Conservation (phyloP, 2,888 invertebrate genomes). For the Boloria euphrosyne region DNA sequence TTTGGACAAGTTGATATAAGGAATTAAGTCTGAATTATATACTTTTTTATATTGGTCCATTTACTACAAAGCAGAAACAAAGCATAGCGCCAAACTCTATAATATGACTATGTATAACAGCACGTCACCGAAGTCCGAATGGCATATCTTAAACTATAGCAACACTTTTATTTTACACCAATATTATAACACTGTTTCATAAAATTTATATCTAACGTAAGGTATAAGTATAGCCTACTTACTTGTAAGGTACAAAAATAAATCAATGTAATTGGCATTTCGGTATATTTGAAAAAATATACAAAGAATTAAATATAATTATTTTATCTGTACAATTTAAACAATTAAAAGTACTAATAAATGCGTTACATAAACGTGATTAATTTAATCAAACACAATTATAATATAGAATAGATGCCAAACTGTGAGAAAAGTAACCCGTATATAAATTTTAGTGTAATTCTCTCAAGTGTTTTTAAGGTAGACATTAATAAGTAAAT, state of each 20-base stretch:
- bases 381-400: slow-evolving; percentile 32
- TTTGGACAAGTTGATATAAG: too few species aligned
- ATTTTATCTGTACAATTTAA: slow-evolving; percentile 75
- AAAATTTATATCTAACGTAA: too few species aligned
- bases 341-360: slow-evolving; percentile 68
- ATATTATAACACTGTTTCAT: too few species aligned
- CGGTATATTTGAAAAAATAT: slow-evolving; percentile 78
- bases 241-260: slow-evolving; percentile 14
- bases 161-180: too few species aligned
- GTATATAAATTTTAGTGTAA: slow-evolving; percentile 46
- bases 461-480: slow-evolving; percentile 26
- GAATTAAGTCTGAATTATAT: too few species aligned
- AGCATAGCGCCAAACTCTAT: too few species aligned
- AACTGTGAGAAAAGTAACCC: slow-evolving; percentile 50
- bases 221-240: neutral
- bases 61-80: too few species aligned
- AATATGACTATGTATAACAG: too few species aligned
- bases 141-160: too few species aligned
- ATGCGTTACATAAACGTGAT: slow-evolving; percentile 61
- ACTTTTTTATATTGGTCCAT: too few species aligned
- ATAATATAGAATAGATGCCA: slow-evolving; percentile 36
- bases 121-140: too few species aligned
- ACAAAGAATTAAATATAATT: slow-evolving; percentile 72
- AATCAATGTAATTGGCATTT: slow-evolving; percentile 55
- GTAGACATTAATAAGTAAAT: slow-evolving; percentile 31